phyloP scores from a whole-genome alignment of 1,140 invertebrate genomes.

The Mycetomoellerius zeteki region DNA sequence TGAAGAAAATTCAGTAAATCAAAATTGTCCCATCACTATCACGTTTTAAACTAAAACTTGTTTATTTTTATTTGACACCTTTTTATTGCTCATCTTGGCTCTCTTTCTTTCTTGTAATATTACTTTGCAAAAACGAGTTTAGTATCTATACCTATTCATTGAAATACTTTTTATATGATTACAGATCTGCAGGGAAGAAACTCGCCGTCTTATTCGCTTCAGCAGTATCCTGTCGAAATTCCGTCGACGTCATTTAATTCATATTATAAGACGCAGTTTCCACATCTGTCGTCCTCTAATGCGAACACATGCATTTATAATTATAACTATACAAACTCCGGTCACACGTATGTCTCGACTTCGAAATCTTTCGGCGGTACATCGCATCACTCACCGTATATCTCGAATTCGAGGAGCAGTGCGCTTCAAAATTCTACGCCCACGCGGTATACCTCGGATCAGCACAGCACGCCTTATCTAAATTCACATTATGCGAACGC shows the following conservation, averaged over 20 bases:
- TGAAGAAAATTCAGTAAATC: too few species aligned
- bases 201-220: slow-evolving; percentile 83
- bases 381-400: slow-evolving; percentile 78
- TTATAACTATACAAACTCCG: slow-evolving; percentile 83
- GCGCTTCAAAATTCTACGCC: slow-evolving; percentile 76
- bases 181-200: slow-evolving; percentile 83
- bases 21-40: too few species aligned
- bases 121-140: too few species aligned
- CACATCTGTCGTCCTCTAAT: slow-evolving; percentile 82
- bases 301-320: slow-evolving; percentile 81
- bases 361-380: slow-evolving; percentile 71
- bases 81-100: too few species aligned
- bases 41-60: too few species aligned
- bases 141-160: too few species aligned
- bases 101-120: too few species aligned
- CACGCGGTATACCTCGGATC: slow-evolving; percentile 80
- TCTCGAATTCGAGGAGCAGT: slow-evolving; percentile 69
- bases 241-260: slow-evolving; percentile 82
- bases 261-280: slow-evolving; percentile 82
- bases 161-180: slow-evolving; percentile 44
- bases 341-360: slow-evolving; percentile 73
- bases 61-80: too few species aligned
- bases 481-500: slow-evolving; percentile 81
- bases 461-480: slow-evolving; percentile 76
- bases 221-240: slow-evolving; percentile 79